Base-by-base conservation (phyloP, 2,888 invertebrate genomes). In the Lasioglossum oenotherae region DNA sequence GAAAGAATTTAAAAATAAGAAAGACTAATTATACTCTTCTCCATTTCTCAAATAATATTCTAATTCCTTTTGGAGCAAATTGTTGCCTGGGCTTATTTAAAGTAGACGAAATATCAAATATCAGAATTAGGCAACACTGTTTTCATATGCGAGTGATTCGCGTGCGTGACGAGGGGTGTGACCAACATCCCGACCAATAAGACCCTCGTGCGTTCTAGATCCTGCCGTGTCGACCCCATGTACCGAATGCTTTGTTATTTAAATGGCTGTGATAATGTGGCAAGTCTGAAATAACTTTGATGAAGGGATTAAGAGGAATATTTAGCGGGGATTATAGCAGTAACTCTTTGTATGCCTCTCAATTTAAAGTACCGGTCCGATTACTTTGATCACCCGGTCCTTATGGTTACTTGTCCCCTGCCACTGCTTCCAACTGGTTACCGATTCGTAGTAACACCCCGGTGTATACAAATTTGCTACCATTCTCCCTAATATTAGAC, bases 281-380 rank as follows among this genome's bases (percentile, higher is more conserved):
- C 41, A 71, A 71, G 71, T 41, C n/a, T n/a, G 71, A 41, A 71
- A 71, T 71, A 71, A 71, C 71, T 71, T 71, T 71, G 71, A 71
- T 41, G 71, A 41, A 71, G 71, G 71, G 71, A 71, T 71, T 71
- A 71, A 71, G 41, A 71, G 71, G 38, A 41, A 41, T 41, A 71
- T 71, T 41, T 71, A 41, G 14, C 38, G 41, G 38, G 71, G 71
- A 71, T 71, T 71, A 71, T 41, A 41, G 71, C 71, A 71, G 71
- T 41, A 71, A 71, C 46, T 73, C 73, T 73, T 46, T 46, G 44
- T 73, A n/a, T 14, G 5, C 8, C 71, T n/a, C 71, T 41, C 27
- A 27, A 46, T 44, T 27, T 46, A 44, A 27, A 38, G 44, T 46
- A 46, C 41, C 46, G 31, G 46, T 46, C 44, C 72, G 41, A 72